Evolutionary conservation across 2,113 vertebrate species (phyloP).

Genomic region (Crypturellus undulatus): DNA sequence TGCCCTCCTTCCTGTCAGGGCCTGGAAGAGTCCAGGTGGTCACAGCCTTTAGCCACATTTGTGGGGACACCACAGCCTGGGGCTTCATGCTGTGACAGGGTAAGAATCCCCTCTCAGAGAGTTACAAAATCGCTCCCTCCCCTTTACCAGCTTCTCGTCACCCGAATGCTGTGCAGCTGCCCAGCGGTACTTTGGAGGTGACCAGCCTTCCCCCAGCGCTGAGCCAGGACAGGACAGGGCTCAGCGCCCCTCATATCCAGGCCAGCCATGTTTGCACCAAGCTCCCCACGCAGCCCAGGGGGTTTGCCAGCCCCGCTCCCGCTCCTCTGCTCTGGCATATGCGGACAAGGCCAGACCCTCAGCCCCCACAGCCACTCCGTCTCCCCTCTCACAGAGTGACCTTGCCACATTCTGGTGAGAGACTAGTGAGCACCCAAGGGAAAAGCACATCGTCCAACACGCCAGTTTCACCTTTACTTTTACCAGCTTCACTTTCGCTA

Average conservation of each 20-base stretch:
- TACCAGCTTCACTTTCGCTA: neutral
- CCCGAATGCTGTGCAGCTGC: neutral
- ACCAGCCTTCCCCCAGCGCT: neutral
- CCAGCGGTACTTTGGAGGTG: neutral
- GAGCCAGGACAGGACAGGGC: neutral
- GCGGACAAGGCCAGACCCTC: neutral
- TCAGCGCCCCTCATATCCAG: neutral
- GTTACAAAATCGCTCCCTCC: neutral
- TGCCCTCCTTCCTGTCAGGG: neutral
- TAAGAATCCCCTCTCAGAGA: neutral
- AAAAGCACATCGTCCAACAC: neutral
- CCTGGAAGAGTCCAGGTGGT: neutral
- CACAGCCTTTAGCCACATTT: accelerated
- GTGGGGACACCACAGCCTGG: neutral
- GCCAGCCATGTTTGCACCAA: neutral
- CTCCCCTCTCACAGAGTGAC: neutral
- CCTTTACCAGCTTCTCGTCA: neutral
- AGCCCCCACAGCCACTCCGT: neutral
- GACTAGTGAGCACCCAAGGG: neutral
- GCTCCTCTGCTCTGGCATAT: neutral
- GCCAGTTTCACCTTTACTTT: neutral
- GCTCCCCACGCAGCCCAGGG: neutral
- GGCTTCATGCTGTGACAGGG: neutral
- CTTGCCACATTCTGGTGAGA: neutral
- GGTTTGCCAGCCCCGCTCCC: neutral